These are phyloP conservation scores for Serinus canaria DNA, from an alignment of 2,113 vertebrate genomes.

Conservation along the genomic window DNA sequence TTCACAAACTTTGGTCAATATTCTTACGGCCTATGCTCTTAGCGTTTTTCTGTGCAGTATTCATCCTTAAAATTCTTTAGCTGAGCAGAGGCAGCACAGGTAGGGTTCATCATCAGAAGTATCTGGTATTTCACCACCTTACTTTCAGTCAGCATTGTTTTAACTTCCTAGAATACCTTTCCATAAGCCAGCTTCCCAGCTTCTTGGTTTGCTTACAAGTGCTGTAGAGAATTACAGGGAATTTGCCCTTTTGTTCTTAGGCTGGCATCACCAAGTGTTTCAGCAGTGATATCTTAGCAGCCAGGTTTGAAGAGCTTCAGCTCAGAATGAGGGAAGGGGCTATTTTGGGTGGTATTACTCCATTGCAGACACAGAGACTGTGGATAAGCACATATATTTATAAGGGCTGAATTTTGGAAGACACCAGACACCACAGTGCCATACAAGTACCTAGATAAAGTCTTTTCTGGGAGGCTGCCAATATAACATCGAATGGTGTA, in stretches of 20 bases:
- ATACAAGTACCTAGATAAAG: not conserved
- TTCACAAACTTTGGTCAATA: not conserved
- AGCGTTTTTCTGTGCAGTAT: not conserved
- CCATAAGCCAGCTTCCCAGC: not conserved
- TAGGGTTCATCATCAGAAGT: not conserved
- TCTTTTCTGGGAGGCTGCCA: not conserved
- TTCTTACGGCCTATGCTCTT: not conserved
- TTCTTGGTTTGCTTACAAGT: not conserved
- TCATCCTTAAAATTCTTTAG: not conserved
- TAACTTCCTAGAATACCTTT: not conserved
- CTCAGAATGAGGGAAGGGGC: not conserved
- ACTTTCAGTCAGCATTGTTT: not conserved
- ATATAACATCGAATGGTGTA: not conserved
- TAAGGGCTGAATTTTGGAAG: constrained; percentile 27
- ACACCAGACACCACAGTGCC: not conserved
- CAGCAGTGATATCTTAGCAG: not conserved
- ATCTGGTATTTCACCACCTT: not conserved
- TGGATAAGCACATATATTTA: constrained; percentile 12
- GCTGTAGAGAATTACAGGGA: not conserved
- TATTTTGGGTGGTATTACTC: constrained; percentile 37
- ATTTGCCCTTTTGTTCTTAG: not conserved
- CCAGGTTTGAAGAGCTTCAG: not conserved
- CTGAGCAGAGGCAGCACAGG: not conserved
- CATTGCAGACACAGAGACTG: not conserved
- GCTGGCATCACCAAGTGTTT: not conserved